Percentiles rank a stretch among this genome's conserved stretches.
Evolutionary conservation across 2,113 vertebrate genomes (phyloP).

Genomic region (Amazona guildingii): DNA sequence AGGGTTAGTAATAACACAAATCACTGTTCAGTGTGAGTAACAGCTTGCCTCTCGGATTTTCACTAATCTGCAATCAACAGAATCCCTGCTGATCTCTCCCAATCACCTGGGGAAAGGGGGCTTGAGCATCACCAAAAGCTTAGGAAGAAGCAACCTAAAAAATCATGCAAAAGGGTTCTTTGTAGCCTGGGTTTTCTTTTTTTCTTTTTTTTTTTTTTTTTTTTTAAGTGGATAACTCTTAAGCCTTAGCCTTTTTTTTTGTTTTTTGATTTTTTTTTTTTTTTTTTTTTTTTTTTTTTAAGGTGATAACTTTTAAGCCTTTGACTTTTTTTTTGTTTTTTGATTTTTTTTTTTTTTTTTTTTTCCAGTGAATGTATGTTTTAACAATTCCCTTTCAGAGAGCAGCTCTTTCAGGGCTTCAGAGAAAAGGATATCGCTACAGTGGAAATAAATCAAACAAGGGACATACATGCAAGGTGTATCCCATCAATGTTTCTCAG

Average conservation of each 20-base stretch:
- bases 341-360: not conserved
- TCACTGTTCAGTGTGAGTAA: not conserved
- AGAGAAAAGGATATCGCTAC: not conserved
- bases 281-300: not conserved
- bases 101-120: not conserved
- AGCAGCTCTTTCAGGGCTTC: not conserved
- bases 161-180: not conserved
- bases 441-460: not conserved
- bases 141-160: not conserved
- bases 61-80: not conserved
- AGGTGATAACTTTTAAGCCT: not conserved
- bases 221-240: not conserved
- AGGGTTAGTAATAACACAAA: not conserved
- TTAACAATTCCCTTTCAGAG: not conserved
- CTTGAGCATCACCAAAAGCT: not conserved
- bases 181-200: not conserved
- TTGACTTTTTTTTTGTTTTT: not conserved
- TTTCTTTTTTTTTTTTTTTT: not conserved
- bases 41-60: not conserved
- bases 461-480: rapidly evolving
- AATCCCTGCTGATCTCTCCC: not conserved
- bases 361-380: not conserved
- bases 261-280: not conserved
- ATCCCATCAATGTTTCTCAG: not conserved
- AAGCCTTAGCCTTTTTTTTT: not conserved